These are phyloP conservation scores for Molossus alvarezi DNA, from an alignment of 2,797 vertebrate species.

Conservation along the genomic window DNA sequence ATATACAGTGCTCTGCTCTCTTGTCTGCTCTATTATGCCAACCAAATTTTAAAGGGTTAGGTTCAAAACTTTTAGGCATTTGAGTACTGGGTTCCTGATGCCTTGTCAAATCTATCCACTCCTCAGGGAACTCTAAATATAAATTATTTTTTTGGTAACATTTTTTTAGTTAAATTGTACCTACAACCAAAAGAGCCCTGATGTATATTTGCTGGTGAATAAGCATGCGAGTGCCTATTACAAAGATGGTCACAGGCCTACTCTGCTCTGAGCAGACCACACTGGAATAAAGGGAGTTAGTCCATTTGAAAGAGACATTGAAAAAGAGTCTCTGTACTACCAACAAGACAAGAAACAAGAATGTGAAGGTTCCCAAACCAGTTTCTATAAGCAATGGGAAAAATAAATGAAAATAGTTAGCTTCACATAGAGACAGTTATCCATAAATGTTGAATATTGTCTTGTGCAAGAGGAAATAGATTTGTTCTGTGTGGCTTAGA, in stretches of 20 bases:
- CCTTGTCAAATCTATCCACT: neutral
- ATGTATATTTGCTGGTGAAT: slow-evolving; percentile 2
- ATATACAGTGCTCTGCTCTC: neutral
- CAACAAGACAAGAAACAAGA: slow-evolving; percentile 12
- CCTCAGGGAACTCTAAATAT: neutral
- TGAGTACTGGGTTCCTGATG: neutral
- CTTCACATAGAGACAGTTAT: neutral
- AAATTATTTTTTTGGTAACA: neutral
- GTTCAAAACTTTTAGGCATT: slow-evolving; percentile 3
- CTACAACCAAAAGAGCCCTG: neutral
- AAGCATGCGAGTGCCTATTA: neutral
- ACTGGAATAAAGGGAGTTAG: neutral
- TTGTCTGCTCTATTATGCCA: neutral
- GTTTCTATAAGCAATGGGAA: neutral
- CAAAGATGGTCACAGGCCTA: neutral
- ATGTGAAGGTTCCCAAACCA: neutral
- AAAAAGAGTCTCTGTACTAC: neutral
- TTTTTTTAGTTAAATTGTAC: neutral
- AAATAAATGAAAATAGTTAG: neutral
- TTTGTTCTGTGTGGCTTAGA: slow-evolving; percentile 21
- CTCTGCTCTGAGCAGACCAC: neutral
- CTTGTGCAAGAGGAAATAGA: neutral
- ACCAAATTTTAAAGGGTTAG: neutral
- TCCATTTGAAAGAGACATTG: slow-evolving; percentile 6
- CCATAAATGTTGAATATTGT: neutral